Conservation (phyloP, 2,888 invertebrate genomes). For the Polymixis lichenea region DNA sequence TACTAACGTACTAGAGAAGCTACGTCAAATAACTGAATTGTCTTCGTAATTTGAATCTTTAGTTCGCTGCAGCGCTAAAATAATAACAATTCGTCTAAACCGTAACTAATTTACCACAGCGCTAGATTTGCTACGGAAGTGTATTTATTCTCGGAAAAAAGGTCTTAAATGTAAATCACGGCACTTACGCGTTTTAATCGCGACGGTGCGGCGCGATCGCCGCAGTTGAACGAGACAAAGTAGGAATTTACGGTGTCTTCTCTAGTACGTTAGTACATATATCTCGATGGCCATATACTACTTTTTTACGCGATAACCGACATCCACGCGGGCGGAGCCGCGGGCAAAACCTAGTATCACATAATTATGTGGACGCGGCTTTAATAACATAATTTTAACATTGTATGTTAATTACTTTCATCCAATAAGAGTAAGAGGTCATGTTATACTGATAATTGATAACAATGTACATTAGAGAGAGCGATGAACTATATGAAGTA, state of each 20-base stretch:
- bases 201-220: no score
- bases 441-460: neutral
- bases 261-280: no score
- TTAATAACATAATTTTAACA: slow-evolving; percentile 1
- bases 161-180: no score
- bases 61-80: slow-evolving; percentile 23
- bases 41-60: slow-evolving; percentile 21
- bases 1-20: slow-evolving; percentile 1
- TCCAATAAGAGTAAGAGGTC: slow-evolving; percentile 17
- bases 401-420: slow-evolving; percentile 31
- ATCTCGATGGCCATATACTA: no score
- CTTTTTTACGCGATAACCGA: no score
- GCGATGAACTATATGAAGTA: neutral
- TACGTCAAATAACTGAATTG: slow-evolving; percentile 16
- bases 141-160: slow-evolving; percentile 21
- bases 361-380: neutral
- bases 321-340: no score
- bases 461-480: neutral
- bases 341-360: no score
- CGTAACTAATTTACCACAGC: slow-evolving; percentile 19
- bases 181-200: no score
- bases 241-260: no score
- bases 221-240: no score
- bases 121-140: slow-evolving; percentile 23
- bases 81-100: slow-evolving; percentile 21